Evolutionary conservation across 1,140 invertebrate species (phyloP).

Genomic region (Zaprionus taronus): DNA sequence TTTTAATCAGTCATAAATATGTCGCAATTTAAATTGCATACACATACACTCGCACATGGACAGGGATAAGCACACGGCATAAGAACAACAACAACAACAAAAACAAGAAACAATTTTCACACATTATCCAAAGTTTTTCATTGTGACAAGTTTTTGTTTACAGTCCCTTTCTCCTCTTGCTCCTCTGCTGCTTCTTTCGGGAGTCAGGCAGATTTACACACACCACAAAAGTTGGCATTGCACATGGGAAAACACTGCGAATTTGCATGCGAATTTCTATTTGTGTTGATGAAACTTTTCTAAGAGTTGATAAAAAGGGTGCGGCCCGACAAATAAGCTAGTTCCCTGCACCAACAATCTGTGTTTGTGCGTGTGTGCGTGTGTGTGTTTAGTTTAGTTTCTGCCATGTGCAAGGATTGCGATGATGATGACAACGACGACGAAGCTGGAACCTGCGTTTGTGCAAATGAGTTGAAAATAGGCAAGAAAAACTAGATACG

Average conservation of each 20-base stretch:
- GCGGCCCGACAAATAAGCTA: constrained; percentile 37
- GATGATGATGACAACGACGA: constrained; percentile 32
- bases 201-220: constrained; percentile 38
- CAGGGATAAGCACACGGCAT: neutral
- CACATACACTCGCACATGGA: constrained; percentile 8
- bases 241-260: constrained; percentile 54
- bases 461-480: constrained; percentile 69
- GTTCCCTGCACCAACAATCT: constrained; percentile 8
- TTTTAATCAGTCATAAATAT: constrained; percentile 59
- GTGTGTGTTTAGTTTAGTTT: constrained; percentile 36
- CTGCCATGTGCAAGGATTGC: constrained; percentile 21
- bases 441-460: constrained; percentile 59
- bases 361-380: neutral
- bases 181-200: constrained; percentile 11
- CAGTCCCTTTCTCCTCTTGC: constrained; percentile 10
- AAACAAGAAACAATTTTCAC: constrained; percentile 35
- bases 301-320: constrained; percentile 54
- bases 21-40: constrained; percentile 30
- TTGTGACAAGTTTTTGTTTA: constrained; percentile 33
- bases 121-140: constrained; percentile 42
- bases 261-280: constrained; percentile 62
- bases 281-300: constrained; percentile 59
- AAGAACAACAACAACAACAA: neutral
- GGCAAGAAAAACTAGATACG: constrained; percentile 17
- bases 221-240: constrained; percentile 55